Evolutionary conservation across 2,113 vertebrate species (phyloP), one percentile per base, ranked within the genome.

Genomic region (Pelvicachromis taeniatus): DNA sequence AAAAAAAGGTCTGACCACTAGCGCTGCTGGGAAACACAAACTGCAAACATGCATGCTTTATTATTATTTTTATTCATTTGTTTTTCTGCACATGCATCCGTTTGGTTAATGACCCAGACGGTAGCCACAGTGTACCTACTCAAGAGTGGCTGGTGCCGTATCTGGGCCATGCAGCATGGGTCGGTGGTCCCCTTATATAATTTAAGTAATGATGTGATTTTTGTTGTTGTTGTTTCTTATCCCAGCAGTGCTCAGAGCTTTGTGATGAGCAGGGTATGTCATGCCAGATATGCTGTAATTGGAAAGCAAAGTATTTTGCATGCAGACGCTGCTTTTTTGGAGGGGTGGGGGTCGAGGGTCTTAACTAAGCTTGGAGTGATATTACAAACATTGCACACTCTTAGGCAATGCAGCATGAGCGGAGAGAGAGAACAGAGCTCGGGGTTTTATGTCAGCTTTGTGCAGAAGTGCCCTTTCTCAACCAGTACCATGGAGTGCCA

Each of bases 161-260:
- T 93, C 61, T 80, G 78, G 85, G 86, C 68, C 82, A 83, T 80
- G 87, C 87, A 77, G 81, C 82, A 88, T 78, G 90, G 88, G 90
- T 93, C 85, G 87, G 82, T 87, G 88, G 87, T 94, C 91, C 78
- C 16, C 35, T 94, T 93, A 93, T 90, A 83, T 81, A 94, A 95
- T 89, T 45, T 63, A 81, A 86, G 86, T 91, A 89, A 91, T 90
- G 81, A 88, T 89, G 85, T 82, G 82, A 90, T 4, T 35, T 33
- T 33, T 33, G 2, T 12, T 31, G 6, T 29, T 7, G 79, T 87
- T 26, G 40, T 61, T 85, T 82, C 63, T 87, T 83, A 78, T 90
- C 85, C 75, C 56, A 83, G 52, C 65, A 61, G 65, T 84, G 81
- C 83, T 14, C 1, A 40, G 55, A 89, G 86, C 80, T 83, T 52